phyloP scores from a whole-genome alignment of 2,113 vertebrate species.

The Cephalopholis sonnerati region DNA sequence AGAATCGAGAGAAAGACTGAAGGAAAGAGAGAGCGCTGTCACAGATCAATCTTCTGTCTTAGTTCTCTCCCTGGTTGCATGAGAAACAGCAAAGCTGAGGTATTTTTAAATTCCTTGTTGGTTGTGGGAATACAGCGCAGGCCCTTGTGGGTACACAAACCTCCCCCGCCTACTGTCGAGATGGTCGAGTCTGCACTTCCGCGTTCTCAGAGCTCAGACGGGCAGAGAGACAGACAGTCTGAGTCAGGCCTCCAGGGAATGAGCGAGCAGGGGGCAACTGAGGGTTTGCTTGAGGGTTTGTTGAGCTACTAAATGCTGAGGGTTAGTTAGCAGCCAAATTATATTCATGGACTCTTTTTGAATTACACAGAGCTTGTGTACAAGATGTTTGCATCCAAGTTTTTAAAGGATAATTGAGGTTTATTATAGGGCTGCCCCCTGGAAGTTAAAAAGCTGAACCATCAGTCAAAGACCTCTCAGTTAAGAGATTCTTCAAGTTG shows the following conservation, averaged over 20 bases:
- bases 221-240: constrained; percentile 63
- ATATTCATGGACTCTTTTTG: neutral
- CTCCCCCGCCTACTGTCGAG: constrained; percentile 22
- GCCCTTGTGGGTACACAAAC: constrained; percentile 55
- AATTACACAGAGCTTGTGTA: neutral
- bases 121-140: constrained; percentile 58
- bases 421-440: no score
- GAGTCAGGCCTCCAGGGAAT: constrained; percentile 67
- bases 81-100: constrained; percentile 56
- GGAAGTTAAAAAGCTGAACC: no score
- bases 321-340: constrained; percentile 26
- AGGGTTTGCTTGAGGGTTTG: constrained; percentile 33
- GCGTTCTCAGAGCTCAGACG: constrained; percentile 36
- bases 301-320: constrained; percentile 3
- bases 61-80: constrained; percentile 47
- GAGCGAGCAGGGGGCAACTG: constrained; percentile 8
- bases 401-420: neutral
- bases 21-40: constrained; percentile 26
- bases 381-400: neutral
- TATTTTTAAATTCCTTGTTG: constrained; percentile 66
- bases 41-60: constrained; percentile 63
- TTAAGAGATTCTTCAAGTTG: no score
- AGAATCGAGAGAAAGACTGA: neutral
- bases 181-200: constrained; percentile 71
- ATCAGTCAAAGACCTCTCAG: no score